Conservation (phyloP, 64 coral and sea anemone species). For the Porites lutea region DNA sequence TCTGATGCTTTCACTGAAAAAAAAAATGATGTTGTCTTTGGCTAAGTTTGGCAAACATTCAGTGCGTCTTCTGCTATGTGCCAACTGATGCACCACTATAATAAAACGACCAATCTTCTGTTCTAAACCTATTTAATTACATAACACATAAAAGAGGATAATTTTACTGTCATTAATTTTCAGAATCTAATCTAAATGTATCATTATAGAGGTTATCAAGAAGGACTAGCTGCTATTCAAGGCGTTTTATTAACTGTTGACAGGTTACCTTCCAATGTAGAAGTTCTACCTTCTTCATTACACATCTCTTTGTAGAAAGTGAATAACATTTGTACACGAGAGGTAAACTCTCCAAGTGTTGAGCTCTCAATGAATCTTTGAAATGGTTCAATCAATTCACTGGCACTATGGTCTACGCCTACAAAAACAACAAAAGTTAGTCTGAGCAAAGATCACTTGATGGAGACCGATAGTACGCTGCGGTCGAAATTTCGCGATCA, state of each 20-base stretch:
- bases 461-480: neutral
- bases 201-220: no score
- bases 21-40: neutral
- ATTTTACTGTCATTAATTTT: no score
- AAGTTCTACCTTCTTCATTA: conserved; percentile 29
- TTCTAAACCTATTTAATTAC: no score
- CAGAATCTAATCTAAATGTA: no score
- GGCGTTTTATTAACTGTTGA: no score
- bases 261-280: conserved; percentile 27
- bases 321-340: conserved; percentile 76
- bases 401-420: neutral
- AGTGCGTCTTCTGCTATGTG: no score
- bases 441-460: neutral
- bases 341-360: conserved; percentile 81
- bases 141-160: no score
- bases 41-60: no score
- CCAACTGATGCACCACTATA: no score
- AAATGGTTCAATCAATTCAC: conserved; percentile 63
- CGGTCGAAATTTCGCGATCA: no score
- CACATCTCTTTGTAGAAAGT: conserved; percentile 76
- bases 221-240: no score
- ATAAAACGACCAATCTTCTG: no score
- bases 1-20: conserved; percentile 55
- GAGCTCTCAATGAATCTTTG: conserved; percentile 94
- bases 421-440: neutral